Percentiles rank a stretch among this genome's conserved stretches.
Evolutionary conservation across 2,113 vertebrate species (phyloP).

Genomic region (Verasper variegatus): DNA sequence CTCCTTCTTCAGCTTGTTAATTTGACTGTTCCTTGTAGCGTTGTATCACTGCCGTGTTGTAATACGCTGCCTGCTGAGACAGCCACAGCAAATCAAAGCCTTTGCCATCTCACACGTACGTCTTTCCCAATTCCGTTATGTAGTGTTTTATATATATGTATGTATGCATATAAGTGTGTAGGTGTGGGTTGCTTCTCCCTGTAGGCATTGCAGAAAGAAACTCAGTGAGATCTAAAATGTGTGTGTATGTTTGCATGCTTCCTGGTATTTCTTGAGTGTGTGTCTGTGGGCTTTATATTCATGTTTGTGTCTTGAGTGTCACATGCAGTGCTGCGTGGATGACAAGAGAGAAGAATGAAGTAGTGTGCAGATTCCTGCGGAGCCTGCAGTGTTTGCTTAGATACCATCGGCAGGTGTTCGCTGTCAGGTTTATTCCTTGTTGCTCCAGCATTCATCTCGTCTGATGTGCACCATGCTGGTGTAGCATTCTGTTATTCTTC

Average conservation of each 20-base stretch:
- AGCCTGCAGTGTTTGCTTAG: conserved; percentile 42
- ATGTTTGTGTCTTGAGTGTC: neutral
- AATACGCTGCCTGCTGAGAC: conserved; percentile 47
- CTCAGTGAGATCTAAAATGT: neutral
- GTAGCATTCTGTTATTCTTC: conserved; percentile 47
- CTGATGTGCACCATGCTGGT: conserved; percentile 55
- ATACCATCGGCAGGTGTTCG: conserved; percentile 64
- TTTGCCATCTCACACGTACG: conserved; percentile 15
- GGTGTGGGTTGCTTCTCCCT: neutral
- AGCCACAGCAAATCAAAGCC: conserved; percentile 61
- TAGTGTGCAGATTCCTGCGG: conserved; percentile 13
- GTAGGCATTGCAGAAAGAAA: neutral
- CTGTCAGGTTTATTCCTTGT: conserved; percentile 49
- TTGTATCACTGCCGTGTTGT: conserved; percentile 37
- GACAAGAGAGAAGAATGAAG: conserved; percentile 8
- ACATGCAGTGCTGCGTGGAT: neutral
- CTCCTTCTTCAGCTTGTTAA: conserved; percentile 64
- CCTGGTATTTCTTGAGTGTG: neutral
- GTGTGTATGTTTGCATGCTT: neutral
- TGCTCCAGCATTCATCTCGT: conserved; percentile 44
- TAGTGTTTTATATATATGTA: neutral
- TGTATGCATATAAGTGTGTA: neutral
- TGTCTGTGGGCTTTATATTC: neutral
- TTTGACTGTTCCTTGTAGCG: conserved; percentile 53
- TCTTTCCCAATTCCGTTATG: conserved; percentile 7